phyloP scores from a whole-genome alignment of 2,113 vertebrate genomes.

The Boulengerochromis microlepis region DNA sequence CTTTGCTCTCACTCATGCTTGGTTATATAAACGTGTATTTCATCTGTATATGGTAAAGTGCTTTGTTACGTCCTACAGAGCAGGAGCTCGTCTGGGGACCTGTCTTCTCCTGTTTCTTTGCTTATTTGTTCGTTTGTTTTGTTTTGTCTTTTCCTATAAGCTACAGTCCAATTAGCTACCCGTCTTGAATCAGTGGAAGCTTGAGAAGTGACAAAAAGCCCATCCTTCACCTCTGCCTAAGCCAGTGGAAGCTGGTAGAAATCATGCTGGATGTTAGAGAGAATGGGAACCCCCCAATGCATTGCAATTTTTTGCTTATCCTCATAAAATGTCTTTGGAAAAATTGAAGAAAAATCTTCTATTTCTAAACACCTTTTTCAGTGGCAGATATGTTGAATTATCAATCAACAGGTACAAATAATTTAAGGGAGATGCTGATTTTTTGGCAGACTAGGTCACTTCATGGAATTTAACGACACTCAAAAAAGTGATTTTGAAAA shows the following conservation, averaged over 20 bases:
- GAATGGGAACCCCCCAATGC: neutral
- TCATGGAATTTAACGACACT: neutral
- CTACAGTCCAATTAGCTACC: neutral
- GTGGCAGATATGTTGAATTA: neutral
- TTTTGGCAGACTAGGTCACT: neutral
- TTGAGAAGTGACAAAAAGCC: neutral
- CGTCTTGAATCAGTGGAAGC: neutral
- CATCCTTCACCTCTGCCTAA: neutral
- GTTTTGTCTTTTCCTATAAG: neutral
- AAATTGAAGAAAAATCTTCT: neutral
- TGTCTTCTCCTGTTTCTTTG: neutral
- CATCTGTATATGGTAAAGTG: neutral
- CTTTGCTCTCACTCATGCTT: neutral
- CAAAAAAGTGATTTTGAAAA: neutral
- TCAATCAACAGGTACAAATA: neutral
- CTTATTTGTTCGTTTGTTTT: neutral
- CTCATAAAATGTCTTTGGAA: neutral
- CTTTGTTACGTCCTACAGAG: neutral
- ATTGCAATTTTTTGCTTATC: neutral
- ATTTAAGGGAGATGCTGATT: neutral
- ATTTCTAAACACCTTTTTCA: neutral
- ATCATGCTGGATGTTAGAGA: neutral
- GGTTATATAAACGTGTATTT: neutral
- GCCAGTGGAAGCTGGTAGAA: neutral
- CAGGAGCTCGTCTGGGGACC: neutral